These are phyloP conservation scores for Lasioglossum vierecki DNA, from an alignment of 2,888 invertebrate species.

Conservation along the genomic window DNA sequence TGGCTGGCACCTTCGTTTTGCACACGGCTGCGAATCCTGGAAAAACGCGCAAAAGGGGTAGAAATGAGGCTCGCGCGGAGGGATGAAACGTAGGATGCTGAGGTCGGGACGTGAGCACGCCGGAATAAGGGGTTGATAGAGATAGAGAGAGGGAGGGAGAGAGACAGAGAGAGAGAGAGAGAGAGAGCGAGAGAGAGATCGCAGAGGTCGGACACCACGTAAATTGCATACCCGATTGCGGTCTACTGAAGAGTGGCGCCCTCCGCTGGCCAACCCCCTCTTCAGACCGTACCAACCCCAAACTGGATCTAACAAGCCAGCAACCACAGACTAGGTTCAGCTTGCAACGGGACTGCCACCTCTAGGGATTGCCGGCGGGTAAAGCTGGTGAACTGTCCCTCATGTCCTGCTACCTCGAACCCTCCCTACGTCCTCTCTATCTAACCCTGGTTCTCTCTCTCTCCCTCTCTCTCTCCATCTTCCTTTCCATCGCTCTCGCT, in stretches of 20 bases:
- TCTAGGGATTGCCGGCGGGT: constrained; percentile 71
- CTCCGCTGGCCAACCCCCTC: constrained; percentile 56
- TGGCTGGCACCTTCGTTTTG: constrained; percentile 53
- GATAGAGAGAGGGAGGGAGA: constrained; percentile 2
- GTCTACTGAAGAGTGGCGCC: constrained; percentile 77
- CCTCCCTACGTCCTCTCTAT: constrained; percentile 46
- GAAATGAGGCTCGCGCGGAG: constrained; percentile 17
- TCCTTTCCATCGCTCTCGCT: background rate
- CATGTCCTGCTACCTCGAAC: constrained; percentile 64
- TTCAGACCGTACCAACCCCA: constrained; percentile 67
- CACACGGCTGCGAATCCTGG: constrained; percentile 59
- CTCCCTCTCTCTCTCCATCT: background rate
- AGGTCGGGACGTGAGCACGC: constrained; percentile 43
- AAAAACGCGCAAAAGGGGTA: constrained; percentile 33
- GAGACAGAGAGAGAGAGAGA: background rate
- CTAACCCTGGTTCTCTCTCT: background rate
- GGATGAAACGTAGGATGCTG: constrained; percentile 28
- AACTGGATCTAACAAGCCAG: constrained; percentile 79
- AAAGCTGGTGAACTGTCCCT: constrained; percentile 69
- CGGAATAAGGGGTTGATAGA: constrained; percentile 52
- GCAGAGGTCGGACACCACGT: constrained; percentile 78
- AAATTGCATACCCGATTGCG: constrained; percentile 81
- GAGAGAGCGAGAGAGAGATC: constrained; percentile 37
- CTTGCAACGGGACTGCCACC: constrained; percentile 74
- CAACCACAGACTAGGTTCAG: constrained; percentile 78